Base-by-base conservation (phyloP, 2,113 vertebrate species). In the Sylvicapra grimmia region DNA sequence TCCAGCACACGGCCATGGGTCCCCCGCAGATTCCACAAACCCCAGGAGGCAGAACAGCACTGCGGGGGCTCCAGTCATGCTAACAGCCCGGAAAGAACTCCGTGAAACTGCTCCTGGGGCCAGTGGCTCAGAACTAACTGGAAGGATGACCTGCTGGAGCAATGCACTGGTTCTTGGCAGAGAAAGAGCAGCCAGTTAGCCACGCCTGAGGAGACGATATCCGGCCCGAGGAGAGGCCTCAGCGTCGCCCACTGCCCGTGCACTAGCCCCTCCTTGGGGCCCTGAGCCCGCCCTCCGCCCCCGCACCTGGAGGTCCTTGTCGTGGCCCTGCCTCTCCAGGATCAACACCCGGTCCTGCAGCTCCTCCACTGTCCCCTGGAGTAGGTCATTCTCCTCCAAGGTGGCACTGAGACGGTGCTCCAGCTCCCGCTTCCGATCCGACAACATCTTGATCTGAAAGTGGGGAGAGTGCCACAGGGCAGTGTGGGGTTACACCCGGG, bases 361-460 rank as follows among this genome's bases (percentile, higher is more conserved):
- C 89, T 99, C 98, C 68, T 99, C 99, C 98, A 99, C 99, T 0
- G 99, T 99, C 59, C 99, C 99, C 97, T 99, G 99, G 91, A 99
- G 99, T 97, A 99, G 98, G 97, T 99, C 99, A 0, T 99, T 99
- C 95, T 99, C 99, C 98, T 99, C 99, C 94, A 99, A 98, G 97
- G 99, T 99, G 94, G 99, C 98, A 15, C 99, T 99, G 84, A 99
- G 99, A 33, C 99, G 99, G n/a, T 98, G 99, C 96, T 99, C 99
- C 97, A 99, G 98, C 98, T 99, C 99, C 96, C 99, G 98, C 98
- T 99, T 99, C 96, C 99, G 99, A 97, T 99, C 99, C 0, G 99
- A 99, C 98, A 99, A 99, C 99, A 99, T 99, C 98, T 99, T 99
- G 98, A 99, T 99, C 99, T 99, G 98, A 44, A 68, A 97, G 83